Conservation (phyloP, 2,888 invertebrate genomes). For the Caprella mutica region DNA sequence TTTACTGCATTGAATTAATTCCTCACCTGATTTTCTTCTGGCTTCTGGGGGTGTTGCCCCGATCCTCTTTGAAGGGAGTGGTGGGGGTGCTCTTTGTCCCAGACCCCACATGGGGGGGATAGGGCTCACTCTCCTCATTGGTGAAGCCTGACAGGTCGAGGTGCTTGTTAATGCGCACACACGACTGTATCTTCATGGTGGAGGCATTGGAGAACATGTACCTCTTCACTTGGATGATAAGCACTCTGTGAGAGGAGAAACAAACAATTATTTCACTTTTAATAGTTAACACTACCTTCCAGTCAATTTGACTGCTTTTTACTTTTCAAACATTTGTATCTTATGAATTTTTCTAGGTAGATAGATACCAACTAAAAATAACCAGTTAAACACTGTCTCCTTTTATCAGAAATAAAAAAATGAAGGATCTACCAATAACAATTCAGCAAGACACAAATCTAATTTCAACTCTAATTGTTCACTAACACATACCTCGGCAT, state of each 20-base stretch:
- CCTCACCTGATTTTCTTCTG: no score
- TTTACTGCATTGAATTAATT: no score
- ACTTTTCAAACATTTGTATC: no score
- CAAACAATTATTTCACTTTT: no score
- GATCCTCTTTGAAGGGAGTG: neutral
- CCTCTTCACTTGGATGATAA: slow-evolving; percentile 33
- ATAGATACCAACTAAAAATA: no score
- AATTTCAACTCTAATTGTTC: neutral
- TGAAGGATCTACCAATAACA: no score
- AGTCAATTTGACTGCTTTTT: no score
- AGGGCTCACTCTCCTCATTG: neutral
- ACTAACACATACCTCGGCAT: slow-evolving; percentile 26
- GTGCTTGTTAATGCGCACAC: slow-evolving; percentile 21
- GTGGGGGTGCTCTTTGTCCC: neutral
- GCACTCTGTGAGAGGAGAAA: slow-evolving; percentile 16
- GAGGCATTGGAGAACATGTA: slow-evolving; percentile 27
- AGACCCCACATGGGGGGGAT: neutral
- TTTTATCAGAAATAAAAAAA: no score
- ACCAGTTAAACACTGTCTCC: no score
- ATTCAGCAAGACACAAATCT: neutral
- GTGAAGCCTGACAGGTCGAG: slow-evolving; percentile 10
- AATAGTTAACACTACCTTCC: no score
- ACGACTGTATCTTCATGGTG: slow-evolving; percentile 28
- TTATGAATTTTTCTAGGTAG: no score
- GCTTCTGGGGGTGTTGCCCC: no score